Evolutionary conservation across 2,797 vertebrate genomes (phyloP).

Genomic region (Schizothorax lantsangensis): DNA sequence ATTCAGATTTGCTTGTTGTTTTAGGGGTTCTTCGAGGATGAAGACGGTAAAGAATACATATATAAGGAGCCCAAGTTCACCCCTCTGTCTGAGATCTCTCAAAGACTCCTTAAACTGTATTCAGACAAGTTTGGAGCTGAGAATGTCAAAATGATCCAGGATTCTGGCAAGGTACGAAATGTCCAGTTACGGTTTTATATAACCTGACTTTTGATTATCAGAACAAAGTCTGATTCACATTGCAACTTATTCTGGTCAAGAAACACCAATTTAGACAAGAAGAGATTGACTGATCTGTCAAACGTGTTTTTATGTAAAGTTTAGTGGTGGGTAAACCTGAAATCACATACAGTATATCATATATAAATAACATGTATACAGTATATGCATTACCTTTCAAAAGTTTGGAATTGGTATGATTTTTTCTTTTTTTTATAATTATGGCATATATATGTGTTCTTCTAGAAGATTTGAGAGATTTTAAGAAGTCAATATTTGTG

Average conservation of each 20-base stretch:
- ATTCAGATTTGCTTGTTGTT: slow-evolving; percentile 5
- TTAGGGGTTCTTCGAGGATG: slow-evolving; percentile 98
- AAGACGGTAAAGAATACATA: slow-evolving; percentile 98
- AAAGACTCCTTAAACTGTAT: slow-evolving; percentile 95
- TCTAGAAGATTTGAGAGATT: not conserved
- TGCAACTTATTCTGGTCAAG: not conserved
- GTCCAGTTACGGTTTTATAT: not conserved
- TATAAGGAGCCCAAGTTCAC: slow-evolving; percentile 99
- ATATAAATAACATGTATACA: not conserved
- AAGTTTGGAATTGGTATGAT: not conserved
- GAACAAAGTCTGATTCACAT: not conserved
- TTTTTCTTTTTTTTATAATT: not conserved
- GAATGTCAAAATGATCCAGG: slow-evolving; percentile 99
- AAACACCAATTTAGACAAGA: not conserved
- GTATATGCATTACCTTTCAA: not conserved
- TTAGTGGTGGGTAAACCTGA: not conserved
- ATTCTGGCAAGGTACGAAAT: slow-evolving; percentile 90
- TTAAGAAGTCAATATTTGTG: not conserved
- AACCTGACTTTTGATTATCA: not conserved
- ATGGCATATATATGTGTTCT: not conserved
- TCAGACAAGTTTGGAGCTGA: slow-evolving; percentile 97
- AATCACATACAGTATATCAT: not conserved
- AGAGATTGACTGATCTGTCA: not conserved
- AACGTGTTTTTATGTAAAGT: not conserved
- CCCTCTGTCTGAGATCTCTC: slow-evolving; percentile 93